A percentile compares a stretch with the other conserved stretches of the same genome.
These are phyloP conservation scores for Motacilla tschutschensis DNA, from an alignment of 2,113 vertebrate species.

Conservation along the genomic window DNA sequence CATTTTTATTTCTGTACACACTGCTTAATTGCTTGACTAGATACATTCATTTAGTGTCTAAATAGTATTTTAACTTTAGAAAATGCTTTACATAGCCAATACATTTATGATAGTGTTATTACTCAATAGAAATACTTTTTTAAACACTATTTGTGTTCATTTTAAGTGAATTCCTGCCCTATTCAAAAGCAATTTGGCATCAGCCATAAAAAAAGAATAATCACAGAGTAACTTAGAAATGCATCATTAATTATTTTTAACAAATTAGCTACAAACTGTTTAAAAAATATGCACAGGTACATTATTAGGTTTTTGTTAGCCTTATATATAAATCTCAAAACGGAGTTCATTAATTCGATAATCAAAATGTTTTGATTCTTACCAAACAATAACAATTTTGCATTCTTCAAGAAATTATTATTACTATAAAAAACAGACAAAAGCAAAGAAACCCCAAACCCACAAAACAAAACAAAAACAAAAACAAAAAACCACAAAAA, in stretches of 20 bases:
- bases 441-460: neutral
- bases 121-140: neutral
- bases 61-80: neutral
- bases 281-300: neutral
- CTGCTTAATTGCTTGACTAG: neutral
- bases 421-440: neutral
- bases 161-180: neutral
- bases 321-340: neutral
- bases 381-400: neutral
- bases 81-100: neutral
- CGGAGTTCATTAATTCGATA: neutral
- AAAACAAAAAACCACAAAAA: neutral
- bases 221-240: neutral
- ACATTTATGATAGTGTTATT: neutral
- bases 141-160: neutral
- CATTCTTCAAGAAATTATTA: neutral
- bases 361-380: neutral
- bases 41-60: neutral
- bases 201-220: neutral
- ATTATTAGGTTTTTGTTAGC: neutral
- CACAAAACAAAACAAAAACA: no score
- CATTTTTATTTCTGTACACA: neutral
- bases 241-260: neutral
- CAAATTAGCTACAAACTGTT: neutral
- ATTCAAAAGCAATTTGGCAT: neutral